Conservation (phyloP, 2,113 vertebrate genomes). For the Microcebus jonahi region DNA sequence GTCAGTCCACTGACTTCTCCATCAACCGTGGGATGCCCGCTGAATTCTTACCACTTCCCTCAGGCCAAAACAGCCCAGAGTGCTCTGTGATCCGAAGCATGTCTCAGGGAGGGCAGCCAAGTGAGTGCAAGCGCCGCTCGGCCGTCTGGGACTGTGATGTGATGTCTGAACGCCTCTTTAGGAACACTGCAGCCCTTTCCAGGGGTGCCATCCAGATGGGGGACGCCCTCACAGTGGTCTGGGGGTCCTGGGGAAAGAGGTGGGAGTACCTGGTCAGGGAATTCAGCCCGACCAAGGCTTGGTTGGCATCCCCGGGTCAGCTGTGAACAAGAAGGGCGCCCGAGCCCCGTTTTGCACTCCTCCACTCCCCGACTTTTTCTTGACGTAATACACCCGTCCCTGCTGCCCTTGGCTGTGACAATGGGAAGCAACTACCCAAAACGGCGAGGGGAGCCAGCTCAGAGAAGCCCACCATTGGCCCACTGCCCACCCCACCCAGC, state of each 20-base stretch:
- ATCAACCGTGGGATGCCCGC: background rate
- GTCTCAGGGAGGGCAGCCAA: slow-evolving; percentile 53
- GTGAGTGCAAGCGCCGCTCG: background rate
- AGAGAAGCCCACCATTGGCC: background rate
- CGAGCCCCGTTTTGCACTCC: background rate
- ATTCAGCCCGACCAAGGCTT: background rate
- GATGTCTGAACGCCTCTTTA: slow-evolving; percentile 63
- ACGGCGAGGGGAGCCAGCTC: background rate
- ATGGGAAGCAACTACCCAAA: background rate
- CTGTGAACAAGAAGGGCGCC: background rate
- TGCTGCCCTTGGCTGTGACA: background rate
- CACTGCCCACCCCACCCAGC: background rate
- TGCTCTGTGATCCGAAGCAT: slow-evolving; percentile 52
- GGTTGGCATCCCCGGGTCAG: background rate
- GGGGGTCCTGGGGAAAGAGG: background rate
- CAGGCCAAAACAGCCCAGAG: slow-evolving; percentile 55
- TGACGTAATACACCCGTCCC: background rate
- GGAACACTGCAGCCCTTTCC: slow-evolving; percentile 46
- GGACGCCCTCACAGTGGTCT: background rate
- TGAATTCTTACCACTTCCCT: slow-evolving; percentile 58
- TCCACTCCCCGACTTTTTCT: background rate
- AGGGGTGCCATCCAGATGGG: background rate
- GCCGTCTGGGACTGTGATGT: slow-evolving; percentile 52
- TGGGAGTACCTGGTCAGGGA: background rate
- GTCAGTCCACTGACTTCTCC: background rate